Conservation (phyloP, 2,888 invertebrate species). For the Dimorphilus gyrociliatus region DNA sequence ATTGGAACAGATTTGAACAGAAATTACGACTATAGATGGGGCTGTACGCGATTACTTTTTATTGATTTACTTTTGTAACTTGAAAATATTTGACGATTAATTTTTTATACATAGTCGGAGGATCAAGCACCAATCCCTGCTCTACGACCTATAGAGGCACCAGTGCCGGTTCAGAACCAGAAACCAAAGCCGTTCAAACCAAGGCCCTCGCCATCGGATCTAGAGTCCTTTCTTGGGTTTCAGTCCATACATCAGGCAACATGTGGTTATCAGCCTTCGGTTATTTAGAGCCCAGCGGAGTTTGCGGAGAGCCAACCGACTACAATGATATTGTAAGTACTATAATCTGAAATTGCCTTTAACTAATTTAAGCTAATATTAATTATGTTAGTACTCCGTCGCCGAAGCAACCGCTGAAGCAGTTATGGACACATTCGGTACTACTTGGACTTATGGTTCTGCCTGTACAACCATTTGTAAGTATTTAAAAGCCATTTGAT, state of each 20-base stretch:
- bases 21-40: constrained; percentile 9
- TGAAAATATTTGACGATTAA: background rate
- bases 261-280: constrained; percentile 9
- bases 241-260: constrained; percentile 8
- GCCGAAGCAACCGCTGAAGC: constrained; percentile 7
- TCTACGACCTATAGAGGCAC: constrained; percentile 6
- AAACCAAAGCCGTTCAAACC: constrained; percentile 7
- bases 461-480: constrained; percentile 9
- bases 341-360: constrained; percentile 1
- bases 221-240: constrained; percentile 3
- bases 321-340: constrained; percentile 8
- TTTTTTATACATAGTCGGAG: constrained; percentile 7
- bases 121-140: constrained; percentile 6
- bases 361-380: too few species aligned
- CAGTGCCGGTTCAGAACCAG: constrained; percentile 8
- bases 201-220: constrained; percentile 1
- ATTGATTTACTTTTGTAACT: background rate
- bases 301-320: constrained; percentile 6
- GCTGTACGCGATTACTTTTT: constrained; percentile 1
- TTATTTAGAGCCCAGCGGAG: constrained; percentile 6
- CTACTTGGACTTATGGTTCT: constrained; percentile 6
- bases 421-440: constrained; percentile 5
- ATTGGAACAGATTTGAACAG: constrained; percentile 9
- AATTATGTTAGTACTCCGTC: constrained; percentile 4
- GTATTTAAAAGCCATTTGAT: constrained; percentile 1